These are phyloP conservation scores for Macaria notata DNA, from an alignment of 2,888 invertebrate genomes.

Conservation along the genomic window DNA sequence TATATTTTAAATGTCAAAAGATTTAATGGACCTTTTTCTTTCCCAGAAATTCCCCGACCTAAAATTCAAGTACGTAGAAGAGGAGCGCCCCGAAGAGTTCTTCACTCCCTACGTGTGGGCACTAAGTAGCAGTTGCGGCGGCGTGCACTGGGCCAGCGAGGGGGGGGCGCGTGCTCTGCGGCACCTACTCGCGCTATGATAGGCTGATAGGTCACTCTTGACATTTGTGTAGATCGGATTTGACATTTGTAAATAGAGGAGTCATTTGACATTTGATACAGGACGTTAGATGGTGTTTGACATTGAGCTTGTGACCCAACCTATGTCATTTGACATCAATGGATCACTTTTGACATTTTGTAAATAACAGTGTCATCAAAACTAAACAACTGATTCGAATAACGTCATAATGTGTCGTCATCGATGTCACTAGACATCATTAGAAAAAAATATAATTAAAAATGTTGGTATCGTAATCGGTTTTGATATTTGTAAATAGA, in stretches of 20 bases:
- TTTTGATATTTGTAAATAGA: not conserved
- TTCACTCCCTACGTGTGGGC: constrained; percentile 99
- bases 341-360: no score
- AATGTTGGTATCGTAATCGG: no score
- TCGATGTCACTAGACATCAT: no score
- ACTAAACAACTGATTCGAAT: no score
- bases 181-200: constrained; percentile 62
- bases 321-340: no score
- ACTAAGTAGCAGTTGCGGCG: constrained; percentile 86
- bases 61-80: constrained; percentile 99
- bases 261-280: not conserved
- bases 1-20: no score
- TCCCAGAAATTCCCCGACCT: constrained; percentile 98
- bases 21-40: no score
- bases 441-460: no score
- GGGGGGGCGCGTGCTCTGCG: constrained; percentile 60
- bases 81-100: constrained; percentile 99
- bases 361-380: no score
- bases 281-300: no score
- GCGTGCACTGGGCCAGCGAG: constrained; percentile 75
- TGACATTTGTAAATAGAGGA: not conserved
- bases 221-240: not conserved
- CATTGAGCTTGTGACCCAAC: no score
- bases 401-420: no score
- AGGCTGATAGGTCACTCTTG: not conserved